Evolutionary conservation across 2,113 vertebrate genomes (phyloP), one percentile per base, ranked within the genome.

Genomic region (Orthonyx spaldingii): DNA sequence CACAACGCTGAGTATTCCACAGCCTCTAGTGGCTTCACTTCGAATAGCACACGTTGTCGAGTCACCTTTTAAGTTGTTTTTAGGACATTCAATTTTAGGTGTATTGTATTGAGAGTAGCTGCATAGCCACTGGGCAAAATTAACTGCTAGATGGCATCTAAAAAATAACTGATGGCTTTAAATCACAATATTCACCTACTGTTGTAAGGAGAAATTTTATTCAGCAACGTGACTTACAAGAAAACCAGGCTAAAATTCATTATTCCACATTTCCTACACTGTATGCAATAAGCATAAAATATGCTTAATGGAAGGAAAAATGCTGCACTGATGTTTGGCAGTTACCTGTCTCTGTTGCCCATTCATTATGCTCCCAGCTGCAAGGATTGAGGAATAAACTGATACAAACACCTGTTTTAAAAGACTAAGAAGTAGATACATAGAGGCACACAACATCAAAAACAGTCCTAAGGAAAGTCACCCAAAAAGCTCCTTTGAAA

Each of bases 11-110:
- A 93, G 96, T 49, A 55, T 94, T 65, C 41, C 46, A 92, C 90
- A 97, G 82, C 97, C 97, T 97, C 98, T 97, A 96, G 97, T 93
- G 98, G 97, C 37, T 84, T 41, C 79, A 15, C 17, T 6, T 44
- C 32, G 77, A 95, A 97, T 32, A 93, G 90, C 91, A 79, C 22
- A 12, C 8, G 24, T 3, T 52, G 6, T 8, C 42, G 22, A 80
- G 57, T 12, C 16, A 19, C 10, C 32, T 18, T 88, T 55, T 22
- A 39, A 41, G 28, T 6, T 74, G 27, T 0, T 72, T 85, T 80
- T 23, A 69, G 39, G 28, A 37, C 63, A 44, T 27, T 52, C 53
- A 59, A 12, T 60, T 83, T 86, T 19, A 69, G 30, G 9, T 71
- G 8, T 41, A 33, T 27, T 60, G 39, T 60, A 27, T 20, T 60